Evolutionary conservation across 2,113 vertebrate species (phyloP), one percentile per base, ranked within the genome.

Genomic region (Toxotes jaculatrix): DNA sequence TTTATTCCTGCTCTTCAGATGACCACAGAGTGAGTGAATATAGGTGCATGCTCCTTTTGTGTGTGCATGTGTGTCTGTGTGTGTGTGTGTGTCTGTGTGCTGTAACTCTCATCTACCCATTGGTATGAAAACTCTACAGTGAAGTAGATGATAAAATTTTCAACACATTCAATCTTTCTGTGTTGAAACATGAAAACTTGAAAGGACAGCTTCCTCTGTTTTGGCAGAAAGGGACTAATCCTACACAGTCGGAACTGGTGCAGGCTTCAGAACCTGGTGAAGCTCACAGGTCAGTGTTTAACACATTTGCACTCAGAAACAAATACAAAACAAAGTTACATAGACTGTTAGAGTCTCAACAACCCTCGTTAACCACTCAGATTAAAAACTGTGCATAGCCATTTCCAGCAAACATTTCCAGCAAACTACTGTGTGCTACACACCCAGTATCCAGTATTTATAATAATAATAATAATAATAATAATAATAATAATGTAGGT

Each of bases 111-210:
- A 7, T 42, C 27, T n/a, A 8, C 23, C 16, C 14, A 6, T 1
- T 38, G 32, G 19, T 49, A 17, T 74, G 31, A 61, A 61, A 61
- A 9, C 27, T 34, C 53, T 23, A 56, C 53, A 56, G 53, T 51
- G 53, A 0, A 60, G 61, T 21, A 21, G 31, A 36, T 43, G 60
- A 67, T 61, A 67, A 38, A 61, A 51, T 23, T 17, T 68, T 61
- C 51, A 67, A 57, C 63, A 36, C 23, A 4, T 45, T 77, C 19
- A 57, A 64, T 65, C 9, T 65, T 56, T 57, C 19, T 23, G 21
- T 38, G 12, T 23, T 38, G 63, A 59, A 49, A 34, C 49, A 6
- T 34, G 14, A 45, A 68, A 60, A 51, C 4, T 31, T 74, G 10
- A 62, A 23, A 23, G 71, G 56, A 47, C 31, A 53, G 43, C 45